Evolutionary conservation across 2,113 vertebrate species (phyloP).

Genomic region (Pterocles orientalis): DNA sequence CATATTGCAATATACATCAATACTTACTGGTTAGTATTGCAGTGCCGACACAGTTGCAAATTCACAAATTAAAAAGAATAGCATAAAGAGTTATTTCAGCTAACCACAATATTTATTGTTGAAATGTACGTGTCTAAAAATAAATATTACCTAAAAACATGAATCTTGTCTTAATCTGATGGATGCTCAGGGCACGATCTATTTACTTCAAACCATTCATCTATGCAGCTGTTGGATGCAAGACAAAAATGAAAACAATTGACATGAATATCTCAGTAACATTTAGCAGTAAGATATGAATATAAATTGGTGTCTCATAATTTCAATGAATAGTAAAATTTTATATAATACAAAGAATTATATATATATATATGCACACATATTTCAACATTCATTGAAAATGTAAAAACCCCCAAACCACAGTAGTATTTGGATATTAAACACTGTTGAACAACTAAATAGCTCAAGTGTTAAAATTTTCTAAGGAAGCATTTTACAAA

Average conservation of each 20-base stretch:
- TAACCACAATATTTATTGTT: background rate
- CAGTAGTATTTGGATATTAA: background rate
- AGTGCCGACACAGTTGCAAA: background rate
- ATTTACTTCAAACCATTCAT: slow-evolving; percentile 98
- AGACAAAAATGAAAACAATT: slow-evolving; percentile 38
- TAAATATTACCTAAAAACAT: slow-evolving; percentile 73
- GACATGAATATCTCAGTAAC: background rate
- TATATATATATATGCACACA: background rate
- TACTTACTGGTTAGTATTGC: background rate
- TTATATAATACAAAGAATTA: background rate
- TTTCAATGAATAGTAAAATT: background rate
- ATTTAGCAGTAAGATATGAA: background rate
- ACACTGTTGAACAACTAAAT: background rate
- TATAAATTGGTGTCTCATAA: background rate
- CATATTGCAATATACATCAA: background rate
- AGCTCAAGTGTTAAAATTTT: background rate
- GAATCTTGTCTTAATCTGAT: slow-evolving; percentile 85
- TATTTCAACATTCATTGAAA: background rate
- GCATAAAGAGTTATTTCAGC: background rate
- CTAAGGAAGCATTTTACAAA: background rate
- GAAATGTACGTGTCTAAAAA: background rate
- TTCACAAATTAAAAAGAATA: background rate
- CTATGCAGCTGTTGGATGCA: slow-evolving; percentile 86
- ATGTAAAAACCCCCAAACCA: background rate
- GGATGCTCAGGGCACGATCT: slow-evolving; percentile 96